These are phyloP conservation scores for Oreocharis arfaki DNA, from an alignment of 2,113 vertebrate species.

Conservation along the genomic window DNA sequence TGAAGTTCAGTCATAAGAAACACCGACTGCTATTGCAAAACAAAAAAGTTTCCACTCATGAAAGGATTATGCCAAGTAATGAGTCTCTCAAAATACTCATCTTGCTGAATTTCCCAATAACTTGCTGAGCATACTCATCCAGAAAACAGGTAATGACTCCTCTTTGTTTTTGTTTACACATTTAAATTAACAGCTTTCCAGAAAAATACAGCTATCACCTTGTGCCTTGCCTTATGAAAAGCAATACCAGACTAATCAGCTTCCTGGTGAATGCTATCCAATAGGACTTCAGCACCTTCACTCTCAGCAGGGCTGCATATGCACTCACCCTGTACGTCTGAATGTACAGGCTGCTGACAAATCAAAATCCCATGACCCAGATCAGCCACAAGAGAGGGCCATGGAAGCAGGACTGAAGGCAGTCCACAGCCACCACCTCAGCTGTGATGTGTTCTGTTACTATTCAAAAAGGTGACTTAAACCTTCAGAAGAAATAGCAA, in stretches of 20 bases:
- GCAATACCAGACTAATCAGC: not conserved
- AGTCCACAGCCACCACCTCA: rapidly evolving
- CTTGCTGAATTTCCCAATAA: not conserved
- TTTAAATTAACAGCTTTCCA: not conserved
- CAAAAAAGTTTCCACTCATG: not conserved
- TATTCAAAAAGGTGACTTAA: not conserved
- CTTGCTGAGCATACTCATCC: not conserved
- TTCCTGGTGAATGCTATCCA: not conserved
- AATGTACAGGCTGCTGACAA: not conserved
- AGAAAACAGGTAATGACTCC: rapidly evolving
- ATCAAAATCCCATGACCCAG: not conserved
- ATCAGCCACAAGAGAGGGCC: not conserved
- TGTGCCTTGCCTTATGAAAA: not conserved
- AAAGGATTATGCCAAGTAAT: not conserved
- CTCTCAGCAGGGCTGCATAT: not conserved
- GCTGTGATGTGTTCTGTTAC: not conserved
- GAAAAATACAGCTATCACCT: not conserved
- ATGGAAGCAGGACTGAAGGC: not conserved
- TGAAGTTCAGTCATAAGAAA: not conserved
- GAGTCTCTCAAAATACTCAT: not conserved
- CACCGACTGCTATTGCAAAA: not conserved
- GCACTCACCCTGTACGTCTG: not conserved
- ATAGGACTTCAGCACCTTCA: not conserved
- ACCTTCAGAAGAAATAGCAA: not conserved
- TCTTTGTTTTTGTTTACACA: not conserved